Conservation (phyloP, 2,113 vertebrate species). For the Eubucco bourcierii region DNA sequence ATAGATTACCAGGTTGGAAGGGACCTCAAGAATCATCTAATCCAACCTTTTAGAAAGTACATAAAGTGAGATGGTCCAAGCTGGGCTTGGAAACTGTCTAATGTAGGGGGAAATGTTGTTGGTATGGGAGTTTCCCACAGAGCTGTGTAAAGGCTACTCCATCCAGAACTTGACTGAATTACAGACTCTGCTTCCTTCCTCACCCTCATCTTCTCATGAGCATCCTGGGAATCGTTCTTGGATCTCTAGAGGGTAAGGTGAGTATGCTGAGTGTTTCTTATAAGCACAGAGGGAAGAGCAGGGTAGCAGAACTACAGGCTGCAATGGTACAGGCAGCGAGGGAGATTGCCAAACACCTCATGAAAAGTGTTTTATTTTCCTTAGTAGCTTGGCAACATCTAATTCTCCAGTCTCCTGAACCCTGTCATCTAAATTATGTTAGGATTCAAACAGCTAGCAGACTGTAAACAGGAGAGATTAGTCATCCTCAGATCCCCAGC, state of each 20-base stretch:
- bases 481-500: conserved; percentile 40
- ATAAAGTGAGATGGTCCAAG: too few species aligned
- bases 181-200: neutral
- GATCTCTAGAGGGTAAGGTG: neutral
- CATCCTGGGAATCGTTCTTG: neutral
- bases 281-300: neutral
- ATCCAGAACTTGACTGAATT: neutral
- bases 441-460: conserved; percentile 52
- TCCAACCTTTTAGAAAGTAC: too few species aligned
- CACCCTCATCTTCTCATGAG: neutral
- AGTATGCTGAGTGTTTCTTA: neutral
- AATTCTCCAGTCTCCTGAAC: conserved; percentile 37
- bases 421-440: conserved; percentile 53
- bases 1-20: too few species aligned
- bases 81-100: too few species aligned
- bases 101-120: too few species aligned
- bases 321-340: neutral
- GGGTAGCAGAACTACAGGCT: neutral
- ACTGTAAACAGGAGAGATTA: conserved; percentile 58
- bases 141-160: neutral
- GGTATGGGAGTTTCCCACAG: neutral
- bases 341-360: neutral
- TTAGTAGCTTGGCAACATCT: conserved; percentile 41
- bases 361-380: neutral
- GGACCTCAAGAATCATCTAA: too few species aligned